Evolutionary conservation across 1,140 invertebrate genomes (phyloP), one percentile per base, ranked within the genome.

Genomic region (Anoplolepis gracilipes): DNA sequence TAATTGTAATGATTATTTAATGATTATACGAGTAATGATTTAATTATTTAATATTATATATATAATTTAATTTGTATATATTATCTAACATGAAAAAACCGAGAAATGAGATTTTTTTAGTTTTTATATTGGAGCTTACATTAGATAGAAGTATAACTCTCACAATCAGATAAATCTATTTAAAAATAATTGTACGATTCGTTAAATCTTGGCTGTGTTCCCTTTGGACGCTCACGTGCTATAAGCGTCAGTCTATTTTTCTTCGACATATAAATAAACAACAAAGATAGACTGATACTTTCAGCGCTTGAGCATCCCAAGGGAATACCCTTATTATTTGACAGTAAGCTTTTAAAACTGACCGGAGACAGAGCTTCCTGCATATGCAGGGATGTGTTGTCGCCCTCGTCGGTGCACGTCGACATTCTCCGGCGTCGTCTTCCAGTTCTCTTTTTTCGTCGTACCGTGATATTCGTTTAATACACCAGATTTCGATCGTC

Each of bases 311-410:
- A n/a, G n/a, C n/a, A n/a, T n/a, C n/a, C n/a, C n/a, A n/a, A n/a
- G n/a, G n/a, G n/a, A n/a, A n/a, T n/a, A n/a, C n/a, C n/a, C n/a
- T 77, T 77, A 76, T 77, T 55, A 79, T 67, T 1, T 0, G 19
- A 22, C 59, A 53, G 4, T 59, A 72, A 25, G 13, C 42, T 33
- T 33, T 76, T 6, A 10, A 61, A 73, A 94, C 94, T 92, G 88
- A 95, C 94, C 94, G 94, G 94, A 79, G 94, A 95, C 72, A 95
- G 88, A 84, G 92, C 90, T 90, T 95, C 93, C 92, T 95, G 94
- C 92, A 95, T 95, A 76, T 95, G 94, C 90, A 95, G 91, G 65
- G 92, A 90, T 78, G 91, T 88, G 89, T 93, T 94, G 90, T 95
- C 94, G 69, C 92, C 90, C 87, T 95, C 94, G 91, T 95, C 93